Evolutionary conservation across 2,797 vertebrate species (phyloP).

Genomic region (Lepus oiostolus): DNA sequence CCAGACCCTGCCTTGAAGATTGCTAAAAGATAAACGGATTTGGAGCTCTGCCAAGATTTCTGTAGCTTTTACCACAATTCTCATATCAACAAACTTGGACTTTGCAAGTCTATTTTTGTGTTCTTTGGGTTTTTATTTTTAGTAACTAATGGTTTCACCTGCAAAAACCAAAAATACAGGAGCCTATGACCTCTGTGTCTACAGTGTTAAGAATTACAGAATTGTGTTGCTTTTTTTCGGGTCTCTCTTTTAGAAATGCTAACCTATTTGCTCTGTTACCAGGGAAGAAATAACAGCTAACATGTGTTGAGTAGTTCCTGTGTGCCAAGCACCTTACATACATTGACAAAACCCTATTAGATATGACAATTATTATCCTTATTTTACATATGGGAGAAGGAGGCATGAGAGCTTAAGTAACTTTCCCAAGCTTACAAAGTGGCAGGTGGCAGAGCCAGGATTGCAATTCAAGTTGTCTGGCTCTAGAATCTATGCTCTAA

Average conservation of each 20-base stretch:
- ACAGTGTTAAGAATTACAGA: constrained; percentile 48
- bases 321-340: constrained; percentile 33
- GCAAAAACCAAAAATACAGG: constrained; percentile 62
- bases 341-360: constrained; percentile 57
- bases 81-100: constrained; percentile 15
- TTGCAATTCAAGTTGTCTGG: constrained; percentile 32
- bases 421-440: constrained; percentile 43
- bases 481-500: constrained; percentile 18
- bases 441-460: constrained; percentile 38
- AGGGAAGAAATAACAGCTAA: constrained; percentile 61
- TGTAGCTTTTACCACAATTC: constrained; percentile 37
- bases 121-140: constrained; percentile 58
- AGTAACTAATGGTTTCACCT: constrained; percentile 46
- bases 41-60: constrained; percentile 50
- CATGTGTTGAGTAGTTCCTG: constrained; percentile 61
- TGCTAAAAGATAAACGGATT: not conserved
- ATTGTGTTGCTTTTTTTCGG: constrained; percentile 41
- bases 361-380: constrained; percentile 37
- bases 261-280: constrained; percentile 42
- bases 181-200: not conserved
- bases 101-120: constrained; percentile 60
- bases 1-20: not conserved
- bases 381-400: constrained; percentile 53
- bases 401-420: constrained; percentile 43
- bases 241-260: constrained; percentile 63